Evolutionary conservation across 2,797 vertebrate genomes (phyloP).

Genomic region (Gallinago solitaria): DNA sequence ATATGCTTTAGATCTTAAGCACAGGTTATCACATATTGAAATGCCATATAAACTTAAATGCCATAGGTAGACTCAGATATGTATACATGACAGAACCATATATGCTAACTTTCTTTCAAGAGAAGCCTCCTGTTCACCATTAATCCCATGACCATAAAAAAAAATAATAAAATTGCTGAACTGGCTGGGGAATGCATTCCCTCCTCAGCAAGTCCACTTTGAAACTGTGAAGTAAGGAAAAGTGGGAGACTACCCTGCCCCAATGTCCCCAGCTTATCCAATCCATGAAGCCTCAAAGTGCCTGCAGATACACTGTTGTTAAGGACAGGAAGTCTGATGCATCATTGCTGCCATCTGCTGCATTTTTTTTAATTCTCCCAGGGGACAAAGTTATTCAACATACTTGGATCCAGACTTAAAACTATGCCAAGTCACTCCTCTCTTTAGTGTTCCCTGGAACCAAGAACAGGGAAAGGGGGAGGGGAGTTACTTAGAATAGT

Average conservation of each 20-base stretch:
- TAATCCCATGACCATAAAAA: neutral
- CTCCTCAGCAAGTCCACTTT: neutral
- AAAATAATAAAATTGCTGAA: neutral
- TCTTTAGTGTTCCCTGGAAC: slow-evolving; percentile 29
- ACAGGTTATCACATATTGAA: neutral
- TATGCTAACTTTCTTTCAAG: neutral
- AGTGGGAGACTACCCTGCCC: neutral
- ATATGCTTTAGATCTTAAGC: neutral
- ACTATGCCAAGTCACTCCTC: slow-evolving; percentile 41
- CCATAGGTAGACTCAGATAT: neutral
- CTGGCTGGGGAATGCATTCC: neutral
- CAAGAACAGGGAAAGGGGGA: neutral
- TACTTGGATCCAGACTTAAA: neutral
- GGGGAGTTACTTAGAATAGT: slow-evolving; percentile 31
- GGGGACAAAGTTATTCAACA: slow-evolving; percentile 38
- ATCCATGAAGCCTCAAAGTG: neutral
- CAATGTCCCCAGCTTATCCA: neutral
- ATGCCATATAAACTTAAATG: neutral
- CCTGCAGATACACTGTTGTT: neutral
- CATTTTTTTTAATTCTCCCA: slow-evolving; percentile 27
- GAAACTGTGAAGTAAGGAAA: neutral
- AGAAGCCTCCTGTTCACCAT: neutral
- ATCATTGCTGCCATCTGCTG: slow-evolving; percentile 72
- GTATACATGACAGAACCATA: neutral
- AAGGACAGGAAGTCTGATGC: slow-evolving; percentile 26